A percentile compares a stretch with the other conserved stretches of the same genome.
phyloP scores from a whole-genome alignment of 2,888 invertebrate species.

The Drosophila mayaguana region DNA sequence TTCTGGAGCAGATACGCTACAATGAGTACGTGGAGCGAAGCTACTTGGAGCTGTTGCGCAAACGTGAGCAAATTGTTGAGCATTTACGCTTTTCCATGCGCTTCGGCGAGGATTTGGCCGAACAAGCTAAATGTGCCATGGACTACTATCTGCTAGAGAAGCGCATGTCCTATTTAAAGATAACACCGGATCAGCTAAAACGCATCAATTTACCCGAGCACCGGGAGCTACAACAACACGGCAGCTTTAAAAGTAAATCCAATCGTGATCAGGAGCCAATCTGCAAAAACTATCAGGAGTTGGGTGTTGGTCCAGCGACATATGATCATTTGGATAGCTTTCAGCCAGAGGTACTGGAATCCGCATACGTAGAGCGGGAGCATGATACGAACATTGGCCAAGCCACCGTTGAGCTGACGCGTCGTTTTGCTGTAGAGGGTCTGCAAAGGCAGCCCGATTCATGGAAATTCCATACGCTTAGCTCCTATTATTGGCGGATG shows the following conservation, averaged over 20 bases:
- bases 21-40: constrained; percentile 83
- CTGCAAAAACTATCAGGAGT: constrained; percentile 65
- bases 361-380: constrained; percentile 79
- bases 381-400: constrained; percentile 68
- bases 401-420: constrained; percentile 70
- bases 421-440: constrained; percentile 71
- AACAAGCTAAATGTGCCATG: constrained; percentile 83
- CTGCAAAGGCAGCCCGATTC: constrained; percentile 77
- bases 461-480: constrained; percentile 83
- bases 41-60: constrained; percentile 79
- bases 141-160: constrained; percentile 81
- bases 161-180: constrained; percentile 75
- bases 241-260: constrained; percentile 6
- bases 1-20: constrained; percentile 83
- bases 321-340: constrained; percentile 82
- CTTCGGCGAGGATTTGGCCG: constrained; percentile 82
- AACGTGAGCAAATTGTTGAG: constrained; percentile 82
- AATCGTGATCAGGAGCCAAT: constrained; percentile 60
- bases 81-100: constrained; percentile 82
- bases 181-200: constrained; percentile 80
- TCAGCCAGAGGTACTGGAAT: constrained; percentile 57
- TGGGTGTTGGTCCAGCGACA: constrained; percentile 70
- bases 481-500: constrained; percentile 84
- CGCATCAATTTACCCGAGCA: constrained; percentile 79
- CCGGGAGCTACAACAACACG: constrained; percentile 50